Base-by-base conservation (phyloP, 2,113 vertebrate species). In the Athene cunicularia region DNA sequence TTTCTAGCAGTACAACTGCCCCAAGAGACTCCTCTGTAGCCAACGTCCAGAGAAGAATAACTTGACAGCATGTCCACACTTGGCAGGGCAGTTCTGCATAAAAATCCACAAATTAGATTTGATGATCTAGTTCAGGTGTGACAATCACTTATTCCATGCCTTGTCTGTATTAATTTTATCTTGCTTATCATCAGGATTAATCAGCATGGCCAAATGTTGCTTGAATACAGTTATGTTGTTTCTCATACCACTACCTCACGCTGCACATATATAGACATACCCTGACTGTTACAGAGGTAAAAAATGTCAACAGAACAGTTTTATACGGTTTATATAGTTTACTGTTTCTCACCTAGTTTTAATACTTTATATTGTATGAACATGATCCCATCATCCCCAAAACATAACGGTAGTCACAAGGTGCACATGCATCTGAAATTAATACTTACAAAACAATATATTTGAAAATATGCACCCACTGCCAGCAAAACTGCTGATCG, bases 141-240 rank as follows among this genome's bases (percentile, higher is more conserved):
- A 47, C 53, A 90, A 76, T 90, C 47, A 55, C 27, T 91, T 96
- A 63, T 41, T 85, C 70, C 47, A 63, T 86, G 66, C 53, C 53
- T 79, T 96, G 62, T 62, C 62, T 39, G 9, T 85, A 52, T 96
- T 94, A 90, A 86, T 95, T 94, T 93, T 70, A 64, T 88, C 45
- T 87, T 80, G 30, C 27, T 87, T 96, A 87, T 76, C 77, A 94
- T 58, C 64, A 72, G 64, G 77, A 93, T 90, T 96, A 93, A 95
- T 97, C 77, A 82, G 35, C 27, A 8, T 68, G 81, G 70, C 39
- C 91, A 82, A 67, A 82, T 84, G 87, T 85, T 93, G n/a, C 70
- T 37, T 71, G 41, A 74, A 55, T 62, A 66, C 68, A 72, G 73
- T 89, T 92, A 28, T 2, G 17, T 59, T 84, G n/a, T 37, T 81